phyloP scores from a whole-genome alignment of 2,113 vertebrate genomes.

The Poecile atricapillus region DNA sequence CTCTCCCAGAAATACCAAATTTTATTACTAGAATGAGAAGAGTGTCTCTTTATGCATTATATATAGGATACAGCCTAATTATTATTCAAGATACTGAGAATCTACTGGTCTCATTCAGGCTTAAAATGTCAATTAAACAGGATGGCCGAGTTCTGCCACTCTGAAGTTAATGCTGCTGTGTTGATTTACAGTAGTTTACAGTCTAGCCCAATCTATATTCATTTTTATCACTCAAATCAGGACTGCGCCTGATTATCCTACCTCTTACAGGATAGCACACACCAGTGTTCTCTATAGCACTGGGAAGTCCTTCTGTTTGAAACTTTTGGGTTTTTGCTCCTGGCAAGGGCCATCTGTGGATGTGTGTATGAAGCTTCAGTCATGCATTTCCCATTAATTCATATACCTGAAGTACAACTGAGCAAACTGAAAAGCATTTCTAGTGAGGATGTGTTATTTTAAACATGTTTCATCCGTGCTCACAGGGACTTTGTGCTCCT shows the following conservation, averaged over 20 bases:
- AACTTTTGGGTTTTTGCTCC: background rate
- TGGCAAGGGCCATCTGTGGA: background rate
- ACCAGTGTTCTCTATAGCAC: background rate
- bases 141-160: background rate
- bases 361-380: background rate
- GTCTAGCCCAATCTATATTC: background rate
- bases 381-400: background rate
- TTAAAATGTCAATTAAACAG: conserved; percentile 35
- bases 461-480: background rate
- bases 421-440: background rate
- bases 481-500: background rate
- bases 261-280: background rate
- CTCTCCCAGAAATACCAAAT: conserved; percentile 12
- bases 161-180: background rate
- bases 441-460: background rate
- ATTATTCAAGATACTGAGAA: conserved; percentile 1
- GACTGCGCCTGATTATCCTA: background rate
- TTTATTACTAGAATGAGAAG: background rate
- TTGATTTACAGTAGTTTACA: background rate
- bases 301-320: background rate
- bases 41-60: background rate
- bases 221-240: background rate
- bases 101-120: background rate
- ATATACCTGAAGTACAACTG: background rate
- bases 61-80: background rate